These are phyloP conservation scores for Salpingus planirostris DNA, from an alignment of 2,888 invertebrate species.

Conservation along the genomic window DNA sequence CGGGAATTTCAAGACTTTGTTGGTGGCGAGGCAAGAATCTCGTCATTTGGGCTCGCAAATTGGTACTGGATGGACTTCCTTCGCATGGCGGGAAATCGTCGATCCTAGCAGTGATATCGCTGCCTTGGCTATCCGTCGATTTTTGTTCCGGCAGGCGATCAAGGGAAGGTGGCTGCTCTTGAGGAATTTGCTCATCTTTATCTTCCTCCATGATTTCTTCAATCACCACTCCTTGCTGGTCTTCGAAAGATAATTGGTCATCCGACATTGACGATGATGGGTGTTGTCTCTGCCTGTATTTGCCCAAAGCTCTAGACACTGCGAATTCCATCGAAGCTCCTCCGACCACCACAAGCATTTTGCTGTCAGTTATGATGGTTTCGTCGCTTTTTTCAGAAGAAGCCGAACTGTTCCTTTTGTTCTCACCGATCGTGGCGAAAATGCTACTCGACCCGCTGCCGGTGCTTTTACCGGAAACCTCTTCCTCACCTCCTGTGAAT, in stretches of 20 bases:
- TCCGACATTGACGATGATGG: conserved; percentile 59
- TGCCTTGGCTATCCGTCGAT: conserved; percentile 30
- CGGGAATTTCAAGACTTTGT: conserved; percentile 73
- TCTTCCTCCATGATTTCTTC: conserved; percentile 26
- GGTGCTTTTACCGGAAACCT: conserved; percentile 50
- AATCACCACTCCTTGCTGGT: conserved; percentile 25
- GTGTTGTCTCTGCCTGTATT: conserved; percentile 59
- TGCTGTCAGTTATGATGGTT: conserved; percentile 41
- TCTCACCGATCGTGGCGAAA: conserved; percentile 68
- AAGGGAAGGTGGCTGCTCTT: too few species aligned
- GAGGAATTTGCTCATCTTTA: conserved; percentile 5
- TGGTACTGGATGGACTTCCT: conserved; percentile 58
- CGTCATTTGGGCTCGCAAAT: conserved; percentile 49
- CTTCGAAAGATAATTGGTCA: conserved; percentile 46
- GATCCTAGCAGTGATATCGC: conserved; percentile 27
- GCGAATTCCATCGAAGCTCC: conserved; percentile 76
- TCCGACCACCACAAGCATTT: conserved; percentile 48
- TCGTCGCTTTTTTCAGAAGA: conserved; percentile 53
- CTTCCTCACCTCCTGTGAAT: conserved; percentile 42
- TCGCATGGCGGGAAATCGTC: conserved; percentile 51
- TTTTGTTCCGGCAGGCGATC: conserved; percentile 28
- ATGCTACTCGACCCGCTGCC: conserved; percentile 53
- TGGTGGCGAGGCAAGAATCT: conserved; percentile 61
- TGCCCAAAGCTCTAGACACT: conserved; percentile 71
- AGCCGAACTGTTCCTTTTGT: conserved; percentile 54